A percentile compares a stretch with the other conserved stretches of the same genome.
Evolutionary conservation across 2,888 invertebrate genomes (phyloP).

Genomic region (Cartodere bifasciata): DNA sequence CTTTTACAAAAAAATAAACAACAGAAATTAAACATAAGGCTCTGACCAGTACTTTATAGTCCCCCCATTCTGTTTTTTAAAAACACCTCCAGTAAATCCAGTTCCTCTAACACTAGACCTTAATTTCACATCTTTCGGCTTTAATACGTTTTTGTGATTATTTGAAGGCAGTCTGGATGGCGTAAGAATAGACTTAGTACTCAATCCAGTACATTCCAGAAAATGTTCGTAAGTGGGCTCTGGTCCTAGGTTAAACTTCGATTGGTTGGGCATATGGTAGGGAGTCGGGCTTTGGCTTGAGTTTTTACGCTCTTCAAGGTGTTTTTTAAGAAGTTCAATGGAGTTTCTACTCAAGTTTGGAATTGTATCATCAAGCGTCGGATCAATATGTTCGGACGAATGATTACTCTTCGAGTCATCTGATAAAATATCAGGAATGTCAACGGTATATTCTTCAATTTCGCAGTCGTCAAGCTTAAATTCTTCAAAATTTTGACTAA

Average conservation of each 20-base stretch:
- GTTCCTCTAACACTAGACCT: slow-evolving; percentile 52
- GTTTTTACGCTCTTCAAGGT: slow-evolving; percentile 32
- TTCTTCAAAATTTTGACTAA: slow-evolving; percentile 67
- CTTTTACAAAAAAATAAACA: slow-evolving; percentile 4
- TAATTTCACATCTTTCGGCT: slow-evolving; percentile 67
- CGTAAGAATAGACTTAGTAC: slow-evolving; percentile 64
- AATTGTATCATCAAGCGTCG: no score
- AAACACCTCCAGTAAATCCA: slow-evolving; percentile 31
- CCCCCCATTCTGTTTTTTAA: slow-evolving; percentile 35
- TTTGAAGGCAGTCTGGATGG: slow-evolving; percentile 50
- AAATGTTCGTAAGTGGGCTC: slow-evolving; percentile 58
- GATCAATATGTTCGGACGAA: slow-evolving; percentile 7
- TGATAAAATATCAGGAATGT: slow-evolving; percentile 14
- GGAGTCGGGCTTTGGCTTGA: slow-evolving; percentile 29
- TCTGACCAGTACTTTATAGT: slow-evolving; percentile 35
- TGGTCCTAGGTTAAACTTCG: slow-evolving; percentile 25
- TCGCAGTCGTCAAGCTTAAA: slow-evolving; percentile 66
- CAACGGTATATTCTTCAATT: slow-evolving; percentile 34
- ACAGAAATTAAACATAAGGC: slow-evolving; percentile 26
- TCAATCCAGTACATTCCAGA: slow-evolving; percentile 65
- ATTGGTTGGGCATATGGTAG: slow-evolving; percentile 10
- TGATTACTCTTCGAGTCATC: slow-evolving; percentile 10
- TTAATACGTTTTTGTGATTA: slow-evolving; percentile 63
- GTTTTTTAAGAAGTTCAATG: slow-evolving; percentile 28
- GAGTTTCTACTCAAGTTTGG: slow-evolving; percentile 25